Percentiles rank a stretch among this genome's conserved stretches.
Evolutionary conservation across 2,113 vertebrate genomes (phyloP).

Genomic region (Phalacrocorax brasilianus): DNA sequence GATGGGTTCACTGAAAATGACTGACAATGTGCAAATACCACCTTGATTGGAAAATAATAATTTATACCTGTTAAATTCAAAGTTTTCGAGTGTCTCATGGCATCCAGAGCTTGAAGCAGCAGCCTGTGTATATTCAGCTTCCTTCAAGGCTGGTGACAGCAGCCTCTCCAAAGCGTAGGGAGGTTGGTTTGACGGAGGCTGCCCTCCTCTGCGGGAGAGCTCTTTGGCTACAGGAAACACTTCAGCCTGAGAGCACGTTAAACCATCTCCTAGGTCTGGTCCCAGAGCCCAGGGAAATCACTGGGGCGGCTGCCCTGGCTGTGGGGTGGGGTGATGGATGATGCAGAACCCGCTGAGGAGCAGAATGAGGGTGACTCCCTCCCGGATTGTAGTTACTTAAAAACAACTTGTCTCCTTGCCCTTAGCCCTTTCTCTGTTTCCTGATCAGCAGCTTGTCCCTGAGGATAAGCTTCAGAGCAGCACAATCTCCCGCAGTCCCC

Average conservation of each 20-base stretch:
- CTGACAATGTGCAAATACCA: not conserved
- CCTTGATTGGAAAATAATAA: not conserved
- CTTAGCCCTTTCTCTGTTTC: not conserved
- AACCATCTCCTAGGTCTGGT: not conserved
- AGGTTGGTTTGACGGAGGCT: not conserved
- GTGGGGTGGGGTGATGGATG: not conserved
- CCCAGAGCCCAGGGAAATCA: not conserved
- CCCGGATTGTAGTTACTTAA: not conserved
- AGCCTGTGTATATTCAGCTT: not conserved
- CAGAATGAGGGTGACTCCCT: not conserved
- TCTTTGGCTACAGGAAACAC: not conserved
- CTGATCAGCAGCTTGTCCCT: not conserved
- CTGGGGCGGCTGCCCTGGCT: not conserved
- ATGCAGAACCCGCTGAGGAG: not conserved
- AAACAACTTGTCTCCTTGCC: not conserved
- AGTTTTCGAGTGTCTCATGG: rapidly evolving
- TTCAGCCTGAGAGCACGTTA: not conserved
- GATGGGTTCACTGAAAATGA: not conserved
- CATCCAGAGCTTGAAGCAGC: not conserved
- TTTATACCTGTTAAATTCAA: not conserved
- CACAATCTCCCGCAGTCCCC: conserved; percentile 40
- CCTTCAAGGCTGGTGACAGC: not conserved
- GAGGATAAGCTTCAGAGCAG: conserved; percentile 32
- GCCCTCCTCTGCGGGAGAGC: not conserved
- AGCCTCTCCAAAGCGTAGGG: rapidly evolving